A percentile compares a stretch with the other conserved stretches of the same genome.
phyloP scores from a whole-genome alignment of 2,113 vertebrate species.

The Irena cyanogastra region DNA sequence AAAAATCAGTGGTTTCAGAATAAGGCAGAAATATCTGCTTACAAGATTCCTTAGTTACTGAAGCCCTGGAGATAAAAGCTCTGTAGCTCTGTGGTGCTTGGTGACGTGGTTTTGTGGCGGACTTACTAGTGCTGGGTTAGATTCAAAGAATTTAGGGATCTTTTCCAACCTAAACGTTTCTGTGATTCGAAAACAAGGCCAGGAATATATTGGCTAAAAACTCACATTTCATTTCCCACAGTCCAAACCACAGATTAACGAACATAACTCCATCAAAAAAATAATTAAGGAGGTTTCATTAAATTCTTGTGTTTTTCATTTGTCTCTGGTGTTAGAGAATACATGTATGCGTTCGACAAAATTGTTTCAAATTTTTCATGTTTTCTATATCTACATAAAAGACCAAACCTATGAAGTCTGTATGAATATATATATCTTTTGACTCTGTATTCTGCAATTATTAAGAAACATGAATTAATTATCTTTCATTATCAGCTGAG shows the following conservation, averaged over 20 bases:
- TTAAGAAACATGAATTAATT: neutral
- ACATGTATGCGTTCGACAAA: neutral
- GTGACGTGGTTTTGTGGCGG: neutral
- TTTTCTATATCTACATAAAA: neutral
- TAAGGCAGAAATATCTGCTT: neutral
- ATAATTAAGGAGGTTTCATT: neutral
- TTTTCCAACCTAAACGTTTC: neutral
- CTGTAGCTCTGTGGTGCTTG: rapidly evolving
- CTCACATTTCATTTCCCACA: neutral
- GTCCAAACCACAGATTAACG: neutral
- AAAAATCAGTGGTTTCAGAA: neutral
- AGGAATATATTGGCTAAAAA: neutral
- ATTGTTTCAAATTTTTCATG: neutral
- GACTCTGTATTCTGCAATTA: neutral
- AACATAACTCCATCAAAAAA: neutral
- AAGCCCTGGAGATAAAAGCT: neutral
- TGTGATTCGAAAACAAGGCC: neutral
- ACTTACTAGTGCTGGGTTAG: neutral
- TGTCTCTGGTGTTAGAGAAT: neutral
- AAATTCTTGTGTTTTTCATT: neutral
- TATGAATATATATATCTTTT: neutral
- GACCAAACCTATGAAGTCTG: neutral
- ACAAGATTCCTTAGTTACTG: neutral
- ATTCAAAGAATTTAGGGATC: neutral
- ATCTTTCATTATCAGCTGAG: neutral